Base-by-base conservation (phyloP, 1,140 invertebrate genomes). In the Akabosia matsudoensis region DNA sequence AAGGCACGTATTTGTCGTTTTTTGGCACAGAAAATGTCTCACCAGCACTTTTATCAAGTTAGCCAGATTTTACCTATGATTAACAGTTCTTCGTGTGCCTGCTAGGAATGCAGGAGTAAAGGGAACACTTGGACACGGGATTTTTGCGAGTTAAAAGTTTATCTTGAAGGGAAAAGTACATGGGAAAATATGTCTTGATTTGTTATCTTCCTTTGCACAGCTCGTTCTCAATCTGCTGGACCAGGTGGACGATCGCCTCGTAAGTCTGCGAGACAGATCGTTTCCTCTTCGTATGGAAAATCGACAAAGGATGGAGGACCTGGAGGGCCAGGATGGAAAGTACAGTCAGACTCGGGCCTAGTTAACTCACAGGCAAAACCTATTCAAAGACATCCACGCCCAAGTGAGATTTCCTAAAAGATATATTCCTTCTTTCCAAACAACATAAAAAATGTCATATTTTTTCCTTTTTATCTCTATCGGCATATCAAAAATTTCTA, bases 401-500 rank as follows among this genome's bases (percentile, higher is more conserved):
- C 88, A 85, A 89, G 88, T 89, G 88, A 88, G 88, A 86, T 82
- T 64, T 74, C 28, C n/a, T n/a, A n/a, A n/a, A n/a, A n/a, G n/a
- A n/a, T n/a, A n/a, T n/a, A n/a, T n/a, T n/a, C n/a, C n/a, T 45
- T 33, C 22, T 37, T 2, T 34, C 18, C n/a, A n/a, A 51, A 28
- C 22, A n/a, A n/a, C n/a, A n/a, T n/a, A n/a, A n/a, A n/a, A n/a
- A n/a, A n/a, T n/a, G n/a, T n/a, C n/a, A n/a, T n/a, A n/a, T n/a
- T n/a, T n/a, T n/a, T n/a, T 51, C n/a, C 45, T 51, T n/a, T 51
- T n/a, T 51, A 51, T 51, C 45, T 51, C 45, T 51, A 13, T n/a
- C n/a, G n/a, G n/a, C n/a, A n/a, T n/a, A n/a, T n/a, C n/a, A n/a
- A n/a, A n/a, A n/a, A n/a, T n/a, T n/a, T n/a, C 10, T 51, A 51